These are phyloP conservation scores for Notolepis coatsorum DNA, from an alignment of 2,797 vertebrate species.

Conservation along the genomic window DNA sequence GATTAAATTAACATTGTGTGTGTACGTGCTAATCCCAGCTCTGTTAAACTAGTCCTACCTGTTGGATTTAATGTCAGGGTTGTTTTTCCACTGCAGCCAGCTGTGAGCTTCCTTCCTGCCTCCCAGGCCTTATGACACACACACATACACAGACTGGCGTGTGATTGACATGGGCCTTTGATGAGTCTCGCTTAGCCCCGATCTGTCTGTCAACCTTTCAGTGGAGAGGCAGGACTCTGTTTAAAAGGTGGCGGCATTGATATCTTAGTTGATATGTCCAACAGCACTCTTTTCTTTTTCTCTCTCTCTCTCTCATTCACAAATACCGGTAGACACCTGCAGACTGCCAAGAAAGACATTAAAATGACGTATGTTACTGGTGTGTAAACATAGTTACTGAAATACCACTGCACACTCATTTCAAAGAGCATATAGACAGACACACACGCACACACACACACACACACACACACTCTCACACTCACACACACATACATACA, in stretches of 20 bases:
- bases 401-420: constrained; percentile 31
- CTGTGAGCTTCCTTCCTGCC: constrained; percentile 73
- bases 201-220: constrained; percentile 68
- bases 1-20: background rate
- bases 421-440: background rate
- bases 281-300: constrained; percentile 28
- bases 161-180: constrained; percentile 69
- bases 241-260: constrained; percentile 30
- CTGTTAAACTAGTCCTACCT: constrained; percentile 64
- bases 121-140: constrained; percentile 48
- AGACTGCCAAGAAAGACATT: constrained; percentile 58
- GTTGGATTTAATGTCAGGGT: constrained; percentile 51
- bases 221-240: constrained; percentile 21
- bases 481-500: constrained; percentile 7
- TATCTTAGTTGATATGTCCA: constrained; percentile 44
- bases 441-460: constrained; percentile 6
- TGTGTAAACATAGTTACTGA: constrained; percentile 47
- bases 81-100: constrained; percentile 62
- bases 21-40: constrained; percentile 24
- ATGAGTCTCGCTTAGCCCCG: constrained; percentile 57
- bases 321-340: constrained; percentile 39
- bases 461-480: constrained; percentile 12
- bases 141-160: background rate
- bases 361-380: constrained; percentile 54
- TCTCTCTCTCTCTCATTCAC: constrained; percentile 11